A percentile compares a stretch with the other conserved stretches of the same genome.
phyloP scores from a whole-genome alignment of 2,888 invertebrate species.

The Leptinotarsa juncta region DNA sequence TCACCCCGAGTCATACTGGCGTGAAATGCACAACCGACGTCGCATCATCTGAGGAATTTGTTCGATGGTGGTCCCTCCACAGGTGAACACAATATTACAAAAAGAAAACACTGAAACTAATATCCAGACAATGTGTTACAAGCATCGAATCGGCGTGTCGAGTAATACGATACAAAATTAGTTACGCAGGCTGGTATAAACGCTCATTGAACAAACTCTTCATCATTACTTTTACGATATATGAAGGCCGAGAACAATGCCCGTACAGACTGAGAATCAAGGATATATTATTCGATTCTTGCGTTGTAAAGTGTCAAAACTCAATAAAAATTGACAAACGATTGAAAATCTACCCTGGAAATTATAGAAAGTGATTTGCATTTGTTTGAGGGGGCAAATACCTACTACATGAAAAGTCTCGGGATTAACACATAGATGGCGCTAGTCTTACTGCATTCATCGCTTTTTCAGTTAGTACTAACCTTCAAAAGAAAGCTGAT shows the following conservation, averaged over 20 bases:
- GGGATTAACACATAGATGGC: too few species aligned
- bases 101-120: constrained; percentile 27
- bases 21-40: constrained; percentile 4
- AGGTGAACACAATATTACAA: constrained; percentile 29
- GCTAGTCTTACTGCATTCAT: too few species aligned
- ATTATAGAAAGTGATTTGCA: too few species aligned
- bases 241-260: constrained; percentile 7
- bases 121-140: constrained; percentile 37
- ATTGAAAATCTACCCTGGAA: too few species aligned
- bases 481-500: too few species aligned
- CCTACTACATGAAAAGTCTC: too few species aligned
- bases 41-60: neutral
- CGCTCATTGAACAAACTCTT: constrained; percentile 1
- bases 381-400: too few species aligned
- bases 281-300: neutral
- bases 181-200: constrained; percentile 32
- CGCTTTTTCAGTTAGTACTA: too few species aligned
- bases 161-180: constrained; percentile 39
- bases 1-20: neutral
- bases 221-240: constrained; percentile 5
- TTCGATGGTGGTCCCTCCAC: constrained; percentile 36
- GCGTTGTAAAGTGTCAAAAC: too few species aligned
- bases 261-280: neutral
- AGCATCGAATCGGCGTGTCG: constrained; percentile 37
- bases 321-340: too few species aligned